These are phyloP conservation scores for Cygnus atratus DNA, from an alignment of 2,113 vertebrate genomes.

Conservation along the genomic window DNA sequence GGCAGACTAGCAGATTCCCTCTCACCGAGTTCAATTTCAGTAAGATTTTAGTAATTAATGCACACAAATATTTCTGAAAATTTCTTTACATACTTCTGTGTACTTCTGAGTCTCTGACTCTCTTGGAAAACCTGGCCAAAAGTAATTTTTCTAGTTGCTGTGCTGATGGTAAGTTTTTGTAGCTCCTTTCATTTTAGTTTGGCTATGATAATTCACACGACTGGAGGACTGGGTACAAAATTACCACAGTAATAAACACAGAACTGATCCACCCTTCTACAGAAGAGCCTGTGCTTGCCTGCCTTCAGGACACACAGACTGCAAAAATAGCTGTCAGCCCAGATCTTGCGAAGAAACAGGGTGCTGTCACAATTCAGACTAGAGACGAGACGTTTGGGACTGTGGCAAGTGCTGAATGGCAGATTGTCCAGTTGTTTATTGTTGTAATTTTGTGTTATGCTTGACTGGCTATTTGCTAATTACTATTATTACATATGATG, in stretches of 20 bases:
- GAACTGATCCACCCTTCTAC: background rate
- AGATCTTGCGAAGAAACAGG: background rate
- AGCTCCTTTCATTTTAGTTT: background rate
- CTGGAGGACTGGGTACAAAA: background rate
- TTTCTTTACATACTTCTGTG: background rate
- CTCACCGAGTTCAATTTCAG: background rate
- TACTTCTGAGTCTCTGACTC: background rate
- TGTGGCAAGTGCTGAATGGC: background rate
- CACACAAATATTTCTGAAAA: background rate
- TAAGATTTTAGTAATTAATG: background rate
- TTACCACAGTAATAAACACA: background rate
- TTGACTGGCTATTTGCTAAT: slow-evolving; percentile 4
- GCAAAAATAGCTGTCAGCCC: background rate
- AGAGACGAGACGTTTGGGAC: background rate
- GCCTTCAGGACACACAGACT: background rate
- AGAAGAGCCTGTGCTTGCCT: background rate
- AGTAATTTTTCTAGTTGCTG: background rate
- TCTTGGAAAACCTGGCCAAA: background rate
- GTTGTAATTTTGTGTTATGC: background rate
- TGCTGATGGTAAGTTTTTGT: background rate
- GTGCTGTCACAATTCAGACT: background rate
- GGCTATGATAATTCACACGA: background rate
- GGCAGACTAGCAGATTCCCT: background rate
- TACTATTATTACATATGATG: background rate
- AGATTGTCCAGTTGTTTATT: background rate